These are phyloP conservation scores for Crotalus helleri DNA, from an alignment of 2,113 vertebrate genomes.

Conservation along the genomic window DNA sequence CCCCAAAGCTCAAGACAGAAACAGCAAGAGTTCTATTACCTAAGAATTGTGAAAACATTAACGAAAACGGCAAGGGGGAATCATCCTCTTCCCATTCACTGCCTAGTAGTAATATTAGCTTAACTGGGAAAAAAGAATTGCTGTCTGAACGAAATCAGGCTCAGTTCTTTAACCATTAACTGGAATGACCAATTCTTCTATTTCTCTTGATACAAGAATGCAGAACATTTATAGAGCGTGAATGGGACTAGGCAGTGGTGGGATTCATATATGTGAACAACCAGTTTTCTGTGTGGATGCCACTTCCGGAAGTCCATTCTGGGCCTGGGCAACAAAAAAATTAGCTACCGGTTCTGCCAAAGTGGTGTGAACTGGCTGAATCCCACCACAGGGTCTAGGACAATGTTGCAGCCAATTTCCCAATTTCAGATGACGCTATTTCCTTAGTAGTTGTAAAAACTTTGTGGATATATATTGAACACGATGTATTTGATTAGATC, in stretches of 20 bases:
- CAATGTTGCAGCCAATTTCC: neutral
- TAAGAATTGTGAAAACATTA: neutral
- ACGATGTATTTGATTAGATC: neutral
- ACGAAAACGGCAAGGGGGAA: neutral
- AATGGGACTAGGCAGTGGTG: neutral
- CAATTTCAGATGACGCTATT: neutral
- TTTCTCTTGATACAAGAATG: neutral
- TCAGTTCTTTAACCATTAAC: neutral
- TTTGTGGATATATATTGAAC: neutral
- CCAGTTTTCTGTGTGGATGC: no score
- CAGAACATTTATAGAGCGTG: neutral
- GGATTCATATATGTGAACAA: no score
- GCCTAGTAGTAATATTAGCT: neutral
- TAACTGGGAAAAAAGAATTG: neutral
- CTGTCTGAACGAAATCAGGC: neutral
- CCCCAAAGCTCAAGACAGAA: neutral
- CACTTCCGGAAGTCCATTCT: no score
- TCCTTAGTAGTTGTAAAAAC: neutral
- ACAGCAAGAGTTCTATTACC: rapidly evolving
- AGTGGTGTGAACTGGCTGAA: no score
- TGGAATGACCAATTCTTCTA: neutral
- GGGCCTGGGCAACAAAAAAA: no score
- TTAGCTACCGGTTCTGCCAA: no score
- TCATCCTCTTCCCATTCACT: neutral
- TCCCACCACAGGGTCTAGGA: neutral